Percentiles rank a stretch among this genome's conserved stretches.
Evolutionary conservation across 2,113 vertebrate genomes (phyloP).

Genomic region (Callopanchax toddi): DNA sequence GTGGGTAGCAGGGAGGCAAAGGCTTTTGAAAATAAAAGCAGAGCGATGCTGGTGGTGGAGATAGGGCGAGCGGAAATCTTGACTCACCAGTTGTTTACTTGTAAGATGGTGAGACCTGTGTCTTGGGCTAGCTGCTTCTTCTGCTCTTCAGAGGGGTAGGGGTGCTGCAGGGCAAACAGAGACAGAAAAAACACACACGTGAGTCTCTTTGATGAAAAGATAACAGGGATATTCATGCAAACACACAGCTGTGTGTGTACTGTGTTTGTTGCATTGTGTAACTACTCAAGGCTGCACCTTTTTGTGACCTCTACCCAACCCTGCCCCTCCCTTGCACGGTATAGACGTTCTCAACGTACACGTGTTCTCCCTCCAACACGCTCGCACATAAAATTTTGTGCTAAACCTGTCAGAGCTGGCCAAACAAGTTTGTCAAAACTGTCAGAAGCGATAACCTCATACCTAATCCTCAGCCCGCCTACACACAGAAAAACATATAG

Average conservation of each 20-base stretch:
- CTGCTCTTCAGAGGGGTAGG: slow-evolving; percentile 99
- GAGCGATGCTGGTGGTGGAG: slow-evolving; percentile 75
- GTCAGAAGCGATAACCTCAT: slow-evolving; percentile 57
- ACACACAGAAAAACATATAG: slow-evolving; percentile 43
- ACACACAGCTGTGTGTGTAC: slow-evolving; percentile 28
- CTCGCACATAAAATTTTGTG: slow-evolving; percentile 25
- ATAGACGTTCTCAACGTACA: slow-evolving; percentile 49
- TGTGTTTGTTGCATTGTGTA: slow-evolving; percentile 62
- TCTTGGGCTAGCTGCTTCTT: slow-evolving; percentile 99
- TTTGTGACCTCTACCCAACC: slow-evolving; percentile 69
- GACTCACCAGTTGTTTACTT: slow-evolving; percentile 99
- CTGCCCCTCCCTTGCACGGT: slow-evolving; percentile 50
- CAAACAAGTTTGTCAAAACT: slow-evolving; percentile 78
- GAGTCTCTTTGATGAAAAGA: slow-evolving; percentile 42
- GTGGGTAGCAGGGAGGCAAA: slow-evolving; percentile 59
- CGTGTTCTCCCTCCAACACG: slow-evolving; percentile 35
- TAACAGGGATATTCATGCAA: slow-evolving; percentile 40
- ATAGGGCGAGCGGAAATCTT: slow-evolving; percentile 76
- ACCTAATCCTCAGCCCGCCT: slow-evolving; percentile 22
- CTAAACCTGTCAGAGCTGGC: slow-evolving; percentile 69
- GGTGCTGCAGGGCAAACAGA: slow-evolving; percentile 86
- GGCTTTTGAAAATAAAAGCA: slow-evolving; percentile 74
- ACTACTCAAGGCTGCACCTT: slow-evolving; percentile 66
- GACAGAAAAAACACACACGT: slow-evolving; percentile 34
- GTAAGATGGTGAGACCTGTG: slow-evolving; percentile 99